These are phyloP conservation scores for Opisthograptis luteolata DNA, from an alignment of 2,888 invertebrate genomes.

Conservation along the genomic window DNA sequence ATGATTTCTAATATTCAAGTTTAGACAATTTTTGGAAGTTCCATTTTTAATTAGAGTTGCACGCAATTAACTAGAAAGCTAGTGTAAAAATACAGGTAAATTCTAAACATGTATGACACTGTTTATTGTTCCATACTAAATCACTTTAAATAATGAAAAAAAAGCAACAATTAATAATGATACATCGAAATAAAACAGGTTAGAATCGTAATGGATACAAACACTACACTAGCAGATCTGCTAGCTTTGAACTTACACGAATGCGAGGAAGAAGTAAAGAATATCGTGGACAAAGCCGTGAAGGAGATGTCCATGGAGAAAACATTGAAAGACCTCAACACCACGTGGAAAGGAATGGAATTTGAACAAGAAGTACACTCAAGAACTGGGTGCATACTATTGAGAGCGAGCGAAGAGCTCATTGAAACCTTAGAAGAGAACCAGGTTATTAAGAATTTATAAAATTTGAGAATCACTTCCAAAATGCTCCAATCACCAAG, in stretches of 20 bases:
- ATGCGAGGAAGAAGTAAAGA: conserved; percentile 98
- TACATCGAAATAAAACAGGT: conserved; percentile 83
- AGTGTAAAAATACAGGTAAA: neutral
- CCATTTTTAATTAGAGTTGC: too few relatives aligned
- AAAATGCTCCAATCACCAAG: too few relatives aligned
- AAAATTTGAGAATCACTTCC: neutral
- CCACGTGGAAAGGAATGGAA: conserved; percentile 97
- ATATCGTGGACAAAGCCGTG: conserved; percentile 98
- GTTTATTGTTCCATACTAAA: neutral
- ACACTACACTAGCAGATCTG: conserved; percentile 96
- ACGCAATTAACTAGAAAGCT: neutral
- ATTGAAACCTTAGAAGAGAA: conserved; percentile 99
- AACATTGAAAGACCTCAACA: conserved; percentile 93
- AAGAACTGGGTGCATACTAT: conserved; percentile 93
- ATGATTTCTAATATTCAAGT: too few relatives aligned
- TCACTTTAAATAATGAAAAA: neutral
- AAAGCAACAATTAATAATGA: conserved; percentile 3
- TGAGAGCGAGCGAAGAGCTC: conserved; percentile 96
- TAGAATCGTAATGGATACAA: conserved; percentile 96
- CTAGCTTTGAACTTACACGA: conserved; percentile 96
- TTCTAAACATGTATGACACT: neutral
- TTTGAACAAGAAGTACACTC: conserved; percentile 95
- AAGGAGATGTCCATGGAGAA: conserved; percentile 99
- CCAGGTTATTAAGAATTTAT: conserved; percentile 85
- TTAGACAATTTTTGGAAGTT: too few relatives aligned